Conservation (phyloP, 2,888 invertebrate genomes). For the Pyrocoelia pectoralis region DNA sequence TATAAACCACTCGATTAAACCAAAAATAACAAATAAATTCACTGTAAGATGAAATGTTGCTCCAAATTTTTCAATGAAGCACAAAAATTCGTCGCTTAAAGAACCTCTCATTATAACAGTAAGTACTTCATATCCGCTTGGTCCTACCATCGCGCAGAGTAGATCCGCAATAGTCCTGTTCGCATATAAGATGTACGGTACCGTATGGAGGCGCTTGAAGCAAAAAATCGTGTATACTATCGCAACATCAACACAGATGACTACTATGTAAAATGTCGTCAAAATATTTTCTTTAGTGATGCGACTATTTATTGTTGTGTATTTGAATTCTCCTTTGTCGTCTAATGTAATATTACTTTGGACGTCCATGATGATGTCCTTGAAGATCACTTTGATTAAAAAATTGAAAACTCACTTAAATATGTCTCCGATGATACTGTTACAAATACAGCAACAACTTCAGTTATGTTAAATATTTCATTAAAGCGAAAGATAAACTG, state of each 20-base stretch:
- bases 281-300: not conserved
- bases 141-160: not conserved
- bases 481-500: no score
- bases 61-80: not conserved
- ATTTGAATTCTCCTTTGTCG: not conserved
- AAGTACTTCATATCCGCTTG: conserved; percentile 9
- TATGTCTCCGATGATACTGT: no score
- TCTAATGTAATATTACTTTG: conserved; percentile 4
- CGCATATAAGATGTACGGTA: conserved; percentile 10
- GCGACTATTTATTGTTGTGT: not conserved
- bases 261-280: not conserved
- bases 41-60: conserved; percentile 4
- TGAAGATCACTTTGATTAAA: no score
- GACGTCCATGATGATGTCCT: not conserved
- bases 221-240: conserved; percentile 13
- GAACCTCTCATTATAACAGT: not conserved
- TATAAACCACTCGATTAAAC: conserved; percentile 9
- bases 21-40: not conserved
- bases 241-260: conserved; percentile 2
- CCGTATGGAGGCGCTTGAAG: conserved; percentile 11
- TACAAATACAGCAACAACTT: no score
- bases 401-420: no score
- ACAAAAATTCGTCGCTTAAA: not conserved
- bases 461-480: no score
- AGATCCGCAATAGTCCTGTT: conserved; percentile 23